Base-by-base conservation (phyloP, 2,888 invertebrate genomes). In the Sphinx pinastri region DNA sequence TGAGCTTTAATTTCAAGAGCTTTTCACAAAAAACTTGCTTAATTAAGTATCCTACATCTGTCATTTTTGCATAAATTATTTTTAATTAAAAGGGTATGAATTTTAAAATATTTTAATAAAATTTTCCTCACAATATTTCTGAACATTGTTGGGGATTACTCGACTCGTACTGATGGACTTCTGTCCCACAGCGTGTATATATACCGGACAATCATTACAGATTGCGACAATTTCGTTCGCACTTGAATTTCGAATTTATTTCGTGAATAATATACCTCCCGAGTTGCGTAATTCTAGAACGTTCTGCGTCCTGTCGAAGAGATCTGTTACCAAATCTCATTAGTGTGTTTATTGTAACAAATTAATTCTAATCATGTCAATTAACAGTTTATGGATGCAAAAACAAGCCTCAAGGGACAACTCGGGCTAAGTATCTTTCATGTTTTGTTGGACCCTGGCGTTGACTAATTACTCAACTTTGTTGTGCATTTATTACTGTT, bases 191-290 rank as follows among this genome's bases (percentile, higher is more conserved):
- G 19, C 63, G 13, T 49, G 63, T 63, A 63, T 63, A 63, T 63
- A 63, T 63, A 63, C 63, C 49, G 63, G 47, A 63, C 63, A 63
- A 63, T 25, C 63, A 63, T 63, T 47, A 63, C 13, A 31, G 63
- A 63, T 63, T 63, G 63, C 63, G 63, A 63, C 63, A 63, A 63
- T 63, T 47, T 19, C 63, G 63, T 47, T 12, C 19, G 63, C 47
- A 19, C 63, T 63, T 63, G 63, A 49, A 63, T 63, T 49, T 63
- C 63, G 16, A 47, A 11, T 63, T 60, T 60, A 60, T 47, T 63
- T 63, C 47, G 63, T 47, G 49, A 63, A 58, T 38, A 63, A 47
- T 63, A 57, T 57, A 19, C 63, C 49, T 49, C 63, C 49, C 49
- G 13, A 11, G 63, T 63, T 63, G 63, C 63, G 63, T 63, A 47